phyloP scores from a whole-genome alignment of 2,797 vertebrate species.

The Hephaestus fuliginosus region DNA sequence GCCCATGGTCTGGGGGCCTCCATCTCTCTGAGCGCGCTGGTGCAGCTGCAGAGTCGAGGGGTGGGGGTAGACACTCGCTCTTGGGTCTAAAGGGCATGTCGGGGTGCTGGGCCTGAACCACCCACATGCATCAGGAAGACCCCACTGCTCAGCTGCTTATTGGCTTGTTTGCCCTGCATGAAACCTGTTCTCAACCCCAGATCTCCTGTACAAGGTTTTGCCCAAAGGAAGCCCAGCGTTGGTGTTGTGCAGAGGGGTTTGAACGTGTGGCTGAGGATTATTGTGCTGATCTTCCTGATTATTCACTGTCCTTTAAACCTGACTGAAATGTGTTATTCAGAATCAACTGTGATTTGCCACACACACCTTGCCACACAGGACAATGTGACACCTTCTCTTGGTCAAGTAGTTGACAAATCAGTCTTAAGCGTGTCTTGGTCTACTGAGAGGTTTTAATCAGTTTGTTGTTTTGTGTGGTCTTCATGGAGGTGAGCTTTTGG shows the following conservation, averaged over 20 bases:
- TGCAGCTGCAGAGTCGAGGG: slow-evolving; percentile 31
- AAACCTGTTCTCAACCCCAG: slow-evolving; percentile 38
- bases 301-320: not conserved
- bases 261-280: slow-evolving; percentile 4
- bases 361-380: not conserved
- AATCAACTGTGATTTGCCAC: not conserved
- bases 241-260: slow-evolving; percentile 1
- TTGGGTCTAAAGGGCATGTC: slow-evolving; percentile 50
- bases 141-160: slow-evolving; percentile 34
- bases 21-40: slow-evolving; percentile 12
- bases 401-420: slow-evolving; percentile 1
- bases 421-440: not conserved
- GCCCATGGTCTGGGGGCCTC: slow-evolving; percentile 49
- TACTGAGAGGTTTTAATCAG: not conserved
- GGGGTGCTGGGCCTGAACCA: slow-evolving; percentile 52
- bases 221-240: slow-evolving; percentile 26
- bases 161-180: slow-evolving; percentile 27
- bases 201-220: slow-evolving; percentile 38
- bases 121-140: slow-evolving; percentile 51
- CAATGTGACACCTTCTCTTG: not conserved
- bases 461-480: not conserved
- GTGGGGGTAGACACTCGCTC: slow-evolving; percentile 34
- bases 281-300: slow-evolving; percentile 9
- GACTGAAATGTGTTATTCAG: not conserved
- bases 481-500: not conserved